A percentile compares a stretch with the other conserved stretches of the same genome.
phyloP scores from a whole-genome alignment of 1,140 invertebrate genomes.

The Penaeus japonicus region DNA sequence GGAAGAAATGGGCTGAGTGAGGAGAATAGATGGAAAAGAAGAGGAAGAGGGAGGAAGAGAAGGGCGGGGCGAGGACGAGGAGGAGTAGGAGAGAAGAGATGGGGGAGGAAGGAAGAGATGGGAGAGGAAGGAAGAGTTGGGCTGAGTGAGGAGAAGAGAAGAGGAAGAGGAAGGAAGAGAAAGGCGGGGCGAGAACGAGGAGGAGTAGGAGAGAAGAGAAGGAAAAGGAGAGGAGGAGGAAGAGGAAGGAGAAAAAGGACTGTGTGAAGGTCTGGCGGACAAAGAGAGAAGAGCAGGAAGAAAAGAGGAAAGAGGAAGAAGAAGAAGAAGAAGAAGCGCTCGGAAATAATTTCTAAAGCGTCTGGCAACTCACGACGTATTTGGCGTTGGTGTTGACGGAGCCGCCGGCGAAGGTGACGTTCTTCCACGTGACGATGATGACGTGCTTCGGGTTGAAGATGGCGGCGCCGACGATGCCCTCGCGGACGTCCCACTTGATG shows the following conservation, averaged over 20 bases:
- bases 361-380: constrained; percentile 70
- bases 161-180: neutral
- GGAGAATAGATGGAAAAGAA: neutral
- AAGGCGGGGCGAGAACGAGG: neutral
- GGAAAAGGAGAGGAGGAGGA: no score
- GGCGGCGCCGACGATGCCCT: constrained; percentile 89
- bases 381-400: constrained; percentile 76
- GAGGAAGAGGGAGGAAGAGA: neutral
- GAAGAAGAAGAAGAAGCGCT: no score
- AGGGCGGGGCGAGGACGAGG: neutral
- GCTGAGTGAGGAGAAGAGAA: neutral
- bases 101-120: neutral
- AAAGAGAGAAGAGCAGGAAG: neutral
- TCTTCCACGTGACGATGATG: constrained; percentile 94
- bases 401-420: constrained; percentile 89
- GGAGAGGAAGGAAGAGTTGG: neutral
- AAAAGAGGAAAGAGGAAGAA: neutral
- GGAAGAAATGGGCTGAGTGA: neutral
- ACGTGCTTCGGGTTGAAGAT: constrained; percentile 89
- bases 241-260: no score
- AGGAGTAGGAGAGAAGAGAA: neutral
- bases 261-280: no score
- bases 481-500: constrained; percentile 85
- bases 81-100: no score
- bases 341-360: no score